These are phyloP conservation scores for Anoplophora glabripennis DNA, from an alignment of 1,140 invertebrate genomes.

Conservation along the genomic window DNA sequence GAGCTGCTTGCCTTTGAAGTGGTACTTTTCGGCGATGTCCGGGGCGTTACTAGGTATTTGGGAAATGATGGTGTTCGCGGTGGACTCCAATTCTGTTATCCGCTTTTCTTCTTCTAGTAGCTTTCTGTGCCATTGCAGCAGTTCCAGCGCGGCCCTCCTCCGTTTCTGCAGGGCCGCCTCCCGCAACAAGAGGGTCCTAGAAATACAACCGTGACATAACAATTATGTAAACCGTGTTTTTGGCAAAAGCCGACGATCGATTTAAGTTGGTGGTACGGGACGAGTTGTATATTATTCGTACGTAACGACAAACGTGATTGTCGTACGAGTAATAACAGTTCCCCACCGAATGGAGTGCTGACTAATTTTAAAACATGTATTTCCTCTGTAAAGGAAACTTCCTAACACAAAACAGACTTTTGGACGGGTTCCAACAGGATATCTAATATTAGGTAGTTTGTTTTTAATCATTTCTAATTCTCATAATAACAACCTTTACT, in stretches of 20 bases:
- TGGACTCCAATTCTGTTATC: constrained; percentile 42
- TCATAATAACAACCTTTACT: constrained; percentile 31
- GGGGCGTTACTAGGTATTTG: constrained; percentile 25
- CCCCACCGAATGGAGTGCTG: constrained; percentile 32
- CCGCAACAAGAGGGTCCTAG: constrained; percentile 44
- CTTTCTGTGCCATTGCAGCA: constrained; percentile 47
- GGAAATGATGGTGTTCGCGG: constrained; percentile 38
- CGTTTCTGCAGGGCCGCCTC: constrained; percentile 45
- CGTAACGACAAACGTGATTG: constrained; percentile 19
- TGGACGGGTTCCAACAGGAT: constrained; percentile 45
- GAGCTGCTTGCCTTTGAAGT: constrained; percentile 32
- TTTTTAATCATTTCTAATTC: constrained; percentile 27
- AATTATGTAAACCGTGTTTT: neutral
- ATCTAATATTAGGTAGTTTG: constrained; percentile 45
- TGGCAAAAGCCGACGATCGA: neutral
- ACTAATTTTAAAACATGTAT: constrained; percentile 43
- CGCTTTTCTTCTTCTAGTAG: constrained; percentile 45
- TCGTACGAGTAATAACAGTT: constrained; percentile 19
- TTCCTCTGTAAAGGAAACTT: constrained; percentile 40
- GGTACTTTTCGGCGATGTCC: constrained; percentile 11
- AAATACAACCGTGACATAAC: neutral
- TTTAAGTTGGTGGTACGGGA: neutral
- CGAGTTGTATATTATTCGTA: constrained; percentile 21
- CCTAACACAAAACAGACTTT: constrained; percentile 35
- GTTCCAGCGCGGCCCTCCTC: constrained; percentile 42